These are phyloP conservation scores for Psittacula cyanocephala DNA, from an alignment of 2,113 vertebrate genomes.

Conservation along the genomic window DNA sequence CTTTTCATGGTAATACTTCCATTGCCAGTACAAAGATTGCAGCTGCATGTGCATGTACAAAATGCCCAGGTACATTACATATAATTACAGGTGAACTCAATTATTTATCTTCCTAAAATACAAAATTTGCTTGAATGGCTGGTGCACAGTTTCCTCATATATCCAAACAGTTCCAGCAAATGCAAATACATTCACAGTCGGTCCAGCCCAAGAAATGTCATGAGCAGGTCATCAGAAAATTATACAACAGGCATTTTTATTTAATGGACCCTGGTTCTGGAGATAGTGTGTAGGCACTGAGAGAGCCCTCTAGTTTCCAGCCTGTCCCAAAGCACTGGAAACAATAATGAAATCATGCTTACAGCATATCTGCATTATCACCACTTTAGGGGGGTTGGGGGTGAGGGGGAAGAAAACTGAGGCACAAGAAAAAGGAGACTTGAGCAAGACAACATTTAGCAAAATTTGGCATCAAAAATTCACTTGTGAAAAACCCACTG, in stretches of 20 bases:
- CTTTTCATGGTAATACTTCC: constrained; percentile 6
- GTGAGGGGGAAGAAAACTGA: not conserved
- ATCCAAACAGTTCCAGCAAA: not conserved
- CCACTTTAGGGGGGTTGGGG: not conserved
- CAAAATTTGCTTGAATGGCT: not conserved
- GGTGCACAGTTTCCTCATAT: not conserved
- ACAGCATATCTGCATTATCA: not conserved
- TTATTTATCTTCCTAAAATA: not conserved
- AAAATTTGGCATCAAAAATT: not conserved
- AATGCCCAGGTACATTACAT: not conserved
- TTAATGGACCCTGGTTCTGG: not conserved
- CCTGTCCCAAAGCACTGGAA: not conserved
- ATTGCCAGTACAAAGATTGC: not conserved
- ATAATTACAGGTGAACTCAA: not conserved
- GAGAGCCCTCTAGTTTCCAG: not conserved
- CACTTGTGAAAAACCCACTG: not conserved
- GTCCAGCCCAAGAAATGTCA: not conserved
- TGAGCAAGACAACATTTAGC: not conserved
- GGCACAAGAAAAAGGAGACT: not conserved
- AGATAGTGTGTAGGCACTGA: not conserved
- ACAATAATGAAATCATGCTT: not conserved
- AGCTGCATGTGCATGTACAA: not conserved
- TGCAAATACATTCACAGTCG: not conserved
- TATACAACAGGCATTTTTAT: not conserved
- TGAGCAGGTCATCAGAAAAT: not conserved